Conservation (phyloP, 2,113 vertebrate genomes). For the Chaetodon trifascialis region DNA sequence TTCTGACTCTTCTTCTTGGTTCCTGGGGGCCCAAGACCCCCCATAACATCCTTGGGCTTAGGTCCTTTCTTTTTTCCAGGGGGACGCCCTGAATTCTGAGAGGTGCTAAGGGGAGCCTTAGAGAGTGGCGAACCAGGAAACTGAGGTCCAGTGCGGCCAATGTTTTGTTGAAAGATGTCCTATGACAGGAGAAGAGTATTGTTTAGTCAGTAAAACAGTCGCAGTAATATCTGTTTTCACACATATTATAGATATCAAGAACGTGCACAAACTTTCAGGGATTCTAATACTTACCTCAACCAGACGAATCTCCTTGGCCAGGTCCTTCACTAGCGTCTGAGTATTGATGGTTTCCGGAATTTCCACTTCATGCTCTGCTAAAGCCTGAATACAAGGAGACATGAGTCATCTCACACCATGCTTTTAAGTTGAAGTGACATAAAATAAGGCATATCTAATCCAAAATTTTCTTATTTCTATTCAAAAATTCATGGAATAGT, state of each 20-base stretch:
- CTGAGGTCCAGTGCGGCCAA: conserved; percentile 87
- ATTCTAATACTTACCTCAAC: conserved; percentile 86
- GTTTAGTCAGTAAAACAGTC: not conserved
- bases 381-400: conserved; percentile 78
- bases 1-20: conserved; percentile 88
- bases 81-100: conserved; percentile 83
- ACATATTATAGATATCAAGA: not conserved
- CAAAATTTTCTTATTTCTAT: too few species aligned
- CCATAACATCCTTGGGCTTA: conserved; percentile 85
- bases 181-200: conserved; percentile 56
- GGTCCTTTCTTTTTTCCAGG: conserved; percentile 89
- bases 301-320: conserved; percentile 93
- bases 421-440: not conserved
- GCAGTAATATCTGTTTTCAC: not conserved
- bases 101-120: conserved; percentile 83
- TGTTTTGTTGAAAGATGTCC: conserved; percentile 93
- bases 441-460: not conserved
- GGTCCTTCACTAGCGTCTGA: conserved; percentile 91
- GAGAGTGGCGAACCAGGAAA: conserved; percentile 85
- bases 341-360: conserved; percentile 93
- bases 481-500: not conserved
- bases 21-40: conserved; percentile 66
- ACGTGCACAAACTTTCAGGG: not conserved
- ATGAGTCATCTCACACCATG: conserved; percentile 11
- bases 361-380: conserved; percentile 90